Evolutionary conservation across 2,113 vertebrate genomes (phyloP).

Genomic region (Pomatostomus ruficeps): DNA sequence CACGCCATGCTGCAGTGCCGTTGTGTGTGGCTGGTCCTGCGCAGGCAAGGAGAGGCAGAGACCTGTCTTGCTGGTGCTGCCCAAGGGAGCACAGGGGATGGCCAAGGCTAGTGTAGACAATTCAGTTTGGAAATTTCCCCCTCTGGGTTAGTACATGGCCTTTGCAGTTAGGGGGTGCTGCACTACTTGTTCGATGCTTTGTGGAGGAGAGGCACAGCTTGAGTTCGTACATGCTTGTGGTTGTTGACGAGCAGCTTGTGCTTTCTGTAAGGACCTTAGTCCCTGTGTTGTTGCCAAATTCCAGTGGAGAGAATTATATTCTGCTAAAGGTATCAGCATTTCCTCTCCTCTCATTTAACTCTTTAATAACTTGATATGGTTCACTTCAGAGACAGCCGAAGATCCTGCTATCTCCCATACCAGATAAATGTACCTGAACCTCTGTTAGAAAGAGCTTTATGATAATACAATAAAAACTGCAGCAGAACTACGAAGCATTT

Average conservation of each 20-base stretch:
- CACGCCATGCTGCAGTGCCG: rapidly evolving
- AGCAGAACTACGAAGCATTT: background rate
- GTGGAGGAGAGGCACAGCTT: background rate
- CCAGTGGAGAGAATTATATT: slow-evolving; percentile 46
- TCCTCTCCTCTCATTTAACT: slow-evolving; percentile 38
- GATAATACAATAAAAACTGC: background rate
- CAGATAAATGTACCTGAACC: background rate
- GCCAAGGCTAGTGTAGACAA: background rate
- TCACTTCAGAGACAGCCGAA: background rate
- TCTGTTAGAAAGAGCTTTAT: background rate
- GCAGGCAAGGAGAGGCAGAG: background rate
- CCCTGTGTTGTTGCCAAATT: slow-evolving; percentile 25
- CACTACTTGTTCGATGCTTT: background rate
- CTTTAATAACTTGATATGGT: background rate
- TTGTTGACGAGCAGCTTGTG: background rate
- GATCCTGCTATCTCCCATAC: background rate
- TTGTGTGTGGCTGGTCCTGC: background rate
- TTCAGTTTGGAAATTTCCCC: background rate
- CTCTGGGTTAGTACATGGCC: background rate
- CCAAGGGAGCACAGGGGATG: background rate
- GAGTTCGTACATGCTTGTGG: background rate
- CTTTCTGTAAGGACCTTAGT: slow-evolving; percentile 10
- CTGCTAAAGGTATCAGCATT: slow-evolving; percentile 48
- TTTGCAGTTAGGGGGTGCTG: background rate
- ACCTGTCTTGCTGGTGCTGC: background rate